Evolutionary conservation across 1,140 invertebrate genomes (phyloP), one percentile per base, ranked within the genome.

Genomic region (Ceratosolen solmsi): DNA sequence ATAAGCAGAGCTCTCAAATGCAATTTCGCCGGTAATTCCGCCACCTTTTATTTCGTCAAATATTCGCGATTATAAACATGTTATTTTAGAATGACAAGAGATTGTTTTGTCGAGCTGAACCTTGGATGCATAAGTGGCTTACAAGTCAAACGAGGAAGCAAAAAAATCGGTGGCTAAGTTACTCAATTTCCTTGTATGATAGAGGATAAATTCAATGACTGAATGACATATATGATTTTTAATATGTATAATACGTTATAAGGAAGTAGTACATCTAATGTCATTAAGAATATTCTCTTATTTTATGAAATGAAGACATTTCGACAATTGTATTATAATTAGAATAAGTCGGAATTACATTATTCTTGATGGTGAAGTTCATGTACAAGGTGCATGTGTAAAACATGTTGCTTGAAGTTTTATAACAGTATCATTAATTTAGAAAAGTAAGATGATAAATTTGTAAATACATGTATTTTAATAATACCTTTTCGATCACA

Each of bases 131-230:
- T 79, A 79, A 71, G 68, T 72, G 71, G 79, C 60, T n/a, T 73
- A 25, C 30, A 54, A 68, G 54, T 74, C 41, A 15, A 79, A 80
- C 56, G 41, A 80, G 60, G 72, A 75, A 75, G 49, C 30, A 33
- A 73, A 80, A 80, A 81, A 65, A 81, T 75, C 36, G 17, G 36
- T 71, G 63, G 73, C 68, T 60, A 76, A 77, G 73, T 76, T 71
- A 49, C 73, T 82, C 73, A 82, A 71, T 82, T 82, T 82, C 73
- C 80, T 76, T 77, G 80, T 76, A 77, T 81, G 72, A 75, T 75
- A 68, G 72, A 81, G 79, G 73, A 82, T 71, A 77, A 82, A 71
- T 76, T 27, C 17, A 71, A 68, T 30, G 60, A 49, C 63, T 76
- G 63, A 76, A 70, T 70, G 63, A 41, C 73, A 30, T 70, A 38